Base-by-base conservation (phyloP, 1,140 invertebrate genomes). In the Drosophila santomea region DNA sequence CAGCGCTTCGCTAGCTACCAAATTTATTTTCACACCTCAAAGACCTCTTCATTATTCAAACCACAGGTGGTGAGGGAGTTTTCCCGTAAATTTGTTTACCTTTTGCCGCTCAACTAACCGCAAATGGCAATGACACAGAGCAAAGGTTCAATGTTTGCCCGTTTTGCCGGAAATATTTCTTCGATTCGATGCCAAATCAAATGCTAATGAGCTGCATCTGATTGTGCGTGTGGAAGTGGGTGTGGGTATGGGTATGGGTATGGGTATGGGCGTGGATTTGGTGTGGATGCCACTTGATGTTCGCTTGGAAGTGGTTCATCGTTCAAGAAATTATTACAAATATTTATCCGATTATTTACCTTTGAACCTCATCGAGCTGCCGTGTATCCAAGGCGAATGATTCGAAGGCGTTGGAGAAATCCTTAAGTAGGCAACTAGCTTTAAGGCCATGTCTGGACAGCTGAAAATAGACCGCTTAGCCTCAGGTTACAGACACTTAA, bases 281-380 rank as follows among this genome's bases (percentile, higher is more conserved):
- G n/a, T 67, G 64, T 64, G 74, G 51, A 45, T 67, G 38, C 61
- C 43, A 48, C 36, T 60, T 54, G 59, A 39, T 74, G 44, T 35
- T 68, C 25, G 15, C 43, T 54, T 38, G 32, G 25, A 50, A 58
- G 66, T 67, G 60, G 62, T 58, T 64, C 59, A 15, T 39, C 50
- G 44, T 12, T 59, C 44, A 57, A 39, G 60, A 54, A 68, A 58
- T 66, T 56, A 76, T 64, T 72, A 88, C 62, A 72, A 82, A 88
- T 88, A 83, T 76, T 67, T 74, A 75, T 86, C 47, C 74, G 78
- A 86, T 82, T 86, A 62, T 86, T 86, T 86, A 88, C 82, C 82
- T 88, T 86, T 86, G 82, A 88, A 79, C 83, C 39, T 50, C 47
- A 11, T 10, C 14, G 15, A 36, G 66, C 28, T 17, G 17, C 32